Percentiles rank a stretch among this genome's conserved stretches.
Evolutionary conservation across 2,888 invertebrate genomes (phyloP).

Genomic region (Oxystoma pomonae): DNA sequence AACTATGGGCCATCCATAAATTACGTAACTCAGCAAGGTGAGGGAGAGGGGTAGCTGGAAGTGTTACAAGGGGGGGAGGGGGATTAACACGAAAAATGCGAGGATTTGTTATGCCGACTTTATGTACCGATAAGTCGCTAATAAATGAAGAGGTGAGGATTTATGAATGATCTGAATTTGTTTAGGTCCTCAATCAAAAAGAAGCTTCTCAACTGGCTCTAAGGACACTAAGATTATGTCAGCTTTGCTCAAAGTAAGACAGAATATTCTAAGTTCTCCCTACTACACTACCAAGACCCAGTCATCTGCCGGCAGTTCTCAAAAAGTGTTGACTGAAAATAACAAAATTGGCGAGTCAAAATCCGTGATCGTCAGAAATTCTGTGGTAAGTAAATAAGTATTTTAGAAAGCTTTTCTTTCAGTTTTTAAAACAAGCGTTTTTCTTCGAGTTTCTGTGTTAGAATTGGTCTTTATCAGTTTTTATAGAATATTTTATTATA

Average conservation of each 20-base stretch:
- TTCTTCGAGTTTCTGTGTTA: too few species aligned
- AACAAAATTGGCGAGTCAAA: not conserved
- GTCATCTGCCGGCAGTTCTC: not conserved
- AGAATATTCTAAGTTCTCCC: slow-evolving; percentile 26
- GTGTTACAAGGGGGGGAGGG: too few species aligned
- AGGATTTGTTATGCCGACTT: too few species aligned
- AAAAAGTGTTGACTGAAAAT: slow-evolving; percentile 5
- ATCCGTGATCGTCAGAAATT: not conserved
- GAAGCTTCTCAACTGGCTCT: slow-evolving; percentile 22
- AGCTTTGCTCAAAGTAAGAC: slow-evolving; percentile 24
- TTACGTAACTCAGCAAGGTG: too few species aligned
- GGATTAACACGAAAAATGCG: too few species aligned
- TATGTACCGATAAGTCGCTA: too few species aligned
- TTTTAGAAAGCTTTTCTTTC: not conserved
- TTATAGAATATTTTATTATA: too few species aligned
- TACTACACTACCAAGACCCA: slow-evolving; percentile 11
- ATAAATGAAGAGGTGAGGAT: not conserved
- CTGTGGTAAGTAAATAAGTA: not conserved
- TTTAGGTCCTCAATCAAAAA: slow-evolving; percentile 5
- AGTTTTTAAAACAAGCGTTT: too few species aligned
- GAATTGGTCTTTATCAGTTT: too few species aligned
- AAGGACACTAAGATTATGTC: slow-evolving; percentile 26
- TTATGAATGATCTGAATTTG: not conserved
- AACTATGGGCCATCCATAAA: too few species aligned
- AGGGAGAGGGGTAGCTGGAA: too few species aligned